These are phyloP conservation scores for Ardeotis arabs DNA, from an alignment of 2,113 vertebrate species.

Conservation along the genomic window DNA sequence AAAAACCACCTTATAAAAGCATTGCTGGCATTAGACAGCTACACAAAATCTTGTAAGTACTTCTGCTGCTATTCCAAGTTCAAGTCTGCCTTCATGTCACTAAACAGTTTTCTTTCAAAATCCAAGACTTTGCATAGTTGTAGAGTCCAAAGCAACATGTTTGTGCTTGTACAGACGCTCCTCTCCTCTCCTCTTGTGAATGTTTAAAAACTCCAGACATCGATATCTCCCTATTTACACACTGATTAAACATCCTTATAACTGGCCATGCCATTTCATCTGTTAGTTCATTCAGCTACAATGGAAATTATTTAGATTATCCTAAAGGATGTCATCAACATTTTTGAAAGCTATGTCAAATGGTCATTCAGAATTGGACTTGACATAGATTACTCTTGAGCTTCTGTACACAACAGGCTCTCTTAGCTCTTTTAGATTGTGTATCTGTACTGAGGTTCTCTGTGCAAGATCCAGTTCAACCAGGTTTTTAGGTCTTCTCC, in stretches of 20 bases:
- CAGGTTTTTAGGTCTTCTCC: background rate
- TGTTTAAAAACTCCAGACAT: background rate
- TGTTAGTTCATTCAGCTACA: background rate
- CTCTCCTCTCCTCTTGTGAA: background rate
- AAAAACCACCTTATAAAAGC: background rate
- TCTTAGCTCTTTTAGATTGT: background rate
- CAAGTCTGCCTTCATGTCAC: background rate
- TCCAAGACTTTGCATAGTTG: background rate
- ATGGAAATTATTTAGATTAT: background rate
- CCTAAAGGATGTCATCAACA: background rate
- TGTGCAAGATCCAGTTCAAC: background rate
- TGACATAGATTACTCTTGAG: background rate
- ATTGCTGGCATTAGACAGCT: background rate
- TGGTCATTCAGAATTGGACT: background rate
- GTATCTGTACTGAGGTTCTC: background rate
- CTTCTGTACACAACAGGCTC: background rate
- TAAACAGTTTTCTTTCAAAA: background rate
- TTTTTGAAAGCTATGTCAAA: background rate
- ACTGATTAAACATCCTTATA: background rate
- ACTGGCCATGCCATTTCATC: background rate
- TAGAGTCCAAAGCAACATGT: background rate
- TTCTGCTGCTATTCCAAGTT: background rate
- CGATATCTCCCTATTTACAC: background rate
- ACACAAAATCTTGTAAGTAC: background rate
- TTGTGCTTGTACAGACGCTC: background rate